These are phyloP conservation scores for Orius insidiosus DNA, from an alignment of 1,140 invertebrate species.

Conservation along the genomic window DNA sequence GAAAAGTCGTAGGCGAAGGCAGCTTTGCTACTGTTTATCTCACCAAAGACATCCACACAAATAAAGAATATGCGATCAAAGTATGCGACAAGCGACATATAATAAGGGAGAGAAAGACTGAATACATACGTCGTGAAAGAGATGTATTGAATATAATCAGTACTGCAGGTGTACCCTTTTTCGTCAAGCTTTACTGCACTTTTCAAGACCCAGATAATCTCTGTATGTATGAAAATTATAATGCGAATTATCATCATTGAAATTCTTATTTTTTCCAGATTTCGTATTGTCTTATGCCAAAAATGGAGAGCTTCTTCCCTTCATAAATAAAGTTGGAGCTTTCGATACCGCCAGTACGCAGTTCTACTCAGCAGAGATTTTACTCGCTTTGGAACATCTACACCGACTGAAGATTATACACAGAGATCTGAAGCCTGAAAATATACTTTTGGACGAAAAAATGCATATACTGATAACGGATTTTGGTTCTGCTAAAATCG, in stretches of 20 bases:
- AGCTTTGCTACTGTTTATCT: slow-evolving; percentile 90
- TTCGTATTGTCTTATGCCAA: slow-evolving; percentile 93
- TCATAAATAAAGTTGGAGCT: slow-evolving; percentile 77
- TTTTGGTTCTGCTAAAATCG: slow-evolving; percentile 90
- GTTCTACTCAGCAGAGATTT: slow-evolving; percentile 88
- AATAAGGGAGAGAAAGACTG: slow-evolving; percentile 77
- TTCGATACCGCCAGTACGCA: slow-evolving; percentile 77
- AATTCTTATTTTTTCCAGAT: slow-evolving; percentile 31
- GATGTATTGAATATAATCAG: slow-evolving; percentile 68
- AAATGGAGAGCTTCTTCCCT: slow-evolving; percentile 81
- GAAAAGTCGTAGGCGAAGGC: slow-evolving; percentile 88
- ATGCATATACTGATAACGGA: slow-evolving; percentile 96
- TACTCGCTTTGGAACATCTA: slow-evolving; percentile 81
- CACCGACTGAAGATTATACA: slow-evolving; percentile 84
- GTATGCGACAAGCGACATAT: slow-evolving; percentile 89
- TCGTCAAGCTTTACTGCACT: slow-evolving; percentile 86
- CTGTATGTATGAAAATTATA: slow-evolving; percentile 48
- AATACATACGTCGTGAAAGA: slow-evolving; percentile 85
- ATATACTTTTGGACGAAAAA: slow-evolving; percentile 74
- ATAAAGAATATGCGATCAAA: slow-evolving; percentile 91
- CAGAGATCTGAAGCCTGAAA: slow-evolving; percentile 73
- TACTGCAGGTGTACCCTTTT: slow-evolving; percentile 46
- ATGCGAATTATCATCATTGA: too few relatives aligned
- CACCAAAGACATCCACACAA: slow-evolving; percentile 76
- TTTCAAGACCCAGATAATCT: slow-evolving; percentile 88